Evolutionary conservation across 1,140 invertebrate species (phyloP), one percentile per base, ranked within the genome.

Genomic region (Rhysida immarginata): DNA sequence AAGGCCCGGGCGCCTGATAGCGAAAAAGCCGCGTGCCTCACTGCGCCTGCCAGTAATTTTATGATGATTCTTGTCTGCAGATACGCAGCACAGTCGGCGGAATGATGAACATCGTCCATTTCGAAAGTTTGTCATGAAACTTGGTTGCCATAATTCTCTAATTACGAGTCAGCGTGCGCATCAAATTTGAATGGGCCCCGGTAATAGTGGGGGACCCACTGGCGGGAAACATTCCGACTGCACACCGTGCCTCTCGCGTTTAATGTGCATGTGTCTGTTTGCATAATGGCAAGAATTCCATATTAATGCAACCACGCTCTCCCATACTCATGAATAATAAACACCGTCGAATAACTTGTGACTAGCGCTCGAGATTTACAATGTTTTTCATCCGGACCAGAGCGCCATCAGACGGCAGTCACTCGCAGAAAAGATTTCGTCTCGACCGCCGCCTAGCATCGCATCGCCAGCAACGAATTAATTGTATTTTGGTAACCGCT

Each of bases 301-400:
- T 46, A 46, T 46, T 46, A 46, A 46, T 46, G 44, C 44, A 5
- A 11, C 23, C 16, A n/a, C 44, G 5, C 44, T 23, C 44, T 46
- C 23, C 44, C 44, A 20, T 46, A n/a, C 44, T 46, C 44, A 46
- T 46, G 44, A 46, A 46, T 46, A 46, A 46, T 46, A 46, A 46
- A 46, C 44, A 46, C 44, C 44, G n/a, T 11, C 23, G n/a, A n/a
- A 20, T 46, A n/a, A 20, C 23, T 46, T 46, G 8, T 23, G 23
- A 46, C 44, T 46, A 11, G 5, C 29, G 29, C 23, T 20, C 44
- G 20, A 46, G 44, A 46, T 46, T 46, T 46, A 46, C 44, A 11
- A 20, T n/a, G 44, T 46, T 46, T 46, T 46, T n/a, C 44, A 46
- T 46, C 29, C 44, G 44, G 44, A n/a, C n/a, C n/a, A n/a, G n/a